Evolutionary conservation across 2,113 vertebrate species (phyloP), one percentile per base, ranked within the genome.

Genomic region (Xiphophorus hellerii): DNA sequence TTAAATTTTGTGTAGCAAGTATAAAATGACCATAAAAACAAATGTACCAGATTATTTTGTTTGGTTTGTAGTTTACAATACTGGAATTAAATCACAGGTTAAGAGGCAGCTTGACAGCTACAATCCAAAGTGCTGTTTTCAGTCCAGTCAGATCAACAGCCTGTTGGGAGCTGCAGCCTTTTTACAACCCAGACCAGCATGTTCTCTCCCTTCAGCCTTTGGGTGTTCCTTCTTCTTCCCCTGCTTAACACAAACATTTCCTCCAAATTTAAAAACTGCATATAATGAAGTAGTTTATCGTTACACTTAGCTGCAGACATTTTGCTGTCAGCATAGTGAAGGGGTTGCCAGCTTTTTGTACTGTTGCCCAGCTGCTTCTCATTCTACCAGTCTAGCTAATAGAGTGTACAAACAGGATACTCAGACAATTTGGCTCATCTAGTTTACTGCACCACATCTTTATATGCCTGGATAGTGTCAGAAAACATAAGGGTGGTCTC

Each of bases 251-350:
- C 25, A 78, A 62, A 84, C 67, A 83, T 84, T 81, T 79, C 69
- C 78, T 84, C 67, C 84, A 71, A 75, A 84, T 86, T 89, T 84
- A 83, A 85, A 42, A 75, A 81, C 74, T 73, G 74, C 71, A 78
- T 82, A 81, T 90, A 84, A 88, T 90, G 69, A 93, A 89, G 58
- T 86, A 78, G 73, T 90, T 90, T 62, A 89, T 87, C 69, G 84
- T 75, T 78, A 20, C 78, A 81, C 60, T 69, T 54, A 63, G 73
- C 80, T 48, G 54, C 78, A 80, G 75, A 68, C 69, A 76, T 84
- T 83, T 80, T 73, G 77, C 83, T 77, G 84, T 84, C 87, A 88
- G 76, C 64, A 69, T 81, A 73, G 35, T 65, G 76, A 75, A 75
- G 80, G 78, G 66, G 68, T 80, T 87, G 78, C 80, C 89, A 81